Evolutionary conservation across 2,797 vertebrate species (phyloP).

Genomic region (Graptemys geographica): DNA sequence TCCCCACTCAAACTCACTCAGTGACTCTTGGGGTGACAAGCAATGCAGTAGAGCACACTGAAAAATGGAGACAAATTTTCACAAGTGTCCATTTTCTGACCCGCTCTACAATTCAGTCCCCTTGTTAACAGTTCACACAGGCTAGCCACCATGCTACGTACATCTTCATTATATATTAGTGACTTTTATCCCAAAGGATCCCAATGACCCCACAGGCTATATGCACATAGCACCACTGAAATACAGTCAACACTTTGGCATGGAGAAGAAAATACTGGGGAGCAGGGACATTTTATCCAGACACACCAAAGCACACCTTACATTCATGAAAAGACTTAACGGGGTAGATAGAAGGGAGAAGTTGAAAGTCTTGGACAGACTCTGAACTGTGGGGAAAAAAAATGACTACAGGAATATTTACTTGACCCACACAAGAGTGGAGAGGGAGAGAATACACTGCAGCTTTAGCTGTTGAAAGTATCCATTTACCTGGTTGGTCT

Average conservation of each 20-base stretch:
- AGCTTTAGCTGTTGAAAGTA: neutral
- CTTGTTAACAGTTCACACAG: neutral
- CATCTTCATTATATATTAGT: neutral
- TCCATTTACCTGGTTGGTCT: constrained; percentile 94
- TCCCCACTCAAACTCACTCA: neutral
- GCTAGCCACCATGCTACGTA: neutral
- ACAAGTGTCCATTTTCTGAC: neutral
- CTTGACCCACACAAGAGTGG: neutral
- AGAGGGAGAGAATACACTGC: constrained; percentile 1
- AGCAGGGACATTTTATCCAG: neutral
- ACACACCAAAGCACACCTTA: neutral
- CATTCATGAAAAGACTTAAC: neutral
- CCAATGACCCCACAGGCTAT: neutral
- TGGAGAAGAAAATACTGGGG: neutral
- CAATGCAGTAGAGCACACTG: neutral
- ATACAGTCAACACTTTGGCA: neutral
- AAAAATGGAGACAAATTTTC: neutral
- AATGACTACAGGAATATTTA: neutral
- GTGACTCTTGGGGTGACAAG: neutral
- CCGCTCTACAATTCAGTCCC: neutral
- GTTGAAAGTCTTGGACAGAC: constrained; percentile 10
- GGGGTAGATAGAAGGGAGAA: constrained; percentile 15
- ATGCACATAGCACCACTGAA: neutral
- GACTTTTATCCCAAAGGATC: neutral
- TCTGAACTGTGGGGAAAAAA: neutral